Evolutionary conservation across 92 coral and sea anemone genomes (phyloP), one percentile per base, ranked within the genome.

Genomic region (Palythoa heliodiscus): DNA sequence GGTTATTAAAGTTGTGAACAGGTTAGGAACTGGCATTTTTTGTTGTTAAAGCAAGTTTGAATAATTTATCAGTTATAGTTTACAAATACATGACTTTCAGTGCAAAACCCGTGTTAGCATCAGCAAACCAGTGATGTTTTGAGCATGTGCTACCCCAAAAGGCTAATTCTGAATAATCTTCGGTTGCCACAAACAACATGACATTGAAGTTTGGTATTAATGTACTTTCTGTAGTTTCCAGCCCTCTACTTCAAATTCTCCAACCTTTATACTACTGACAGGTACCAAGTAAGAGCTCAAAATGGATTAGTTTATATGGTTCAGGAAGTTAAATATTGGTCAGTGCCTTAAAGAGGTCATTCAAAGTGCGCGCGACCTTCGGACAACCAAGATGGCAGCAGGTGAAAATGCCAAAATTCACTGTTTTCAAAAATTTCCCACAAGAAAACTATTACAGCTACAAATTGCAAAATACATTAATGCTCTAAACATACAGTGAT

Each of bases 61-160:
- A 70, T n/a, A 70, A 70, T 70, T 70, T 70, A 2, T 70, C 71
- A 70, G 50, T 70, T 70, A 10, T 70, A 70, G n/a, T 69, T 69
- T 69, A 69, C 73, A 69, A 69, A 69, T 6, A 25, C 73, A 69
- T 69, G 48, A 35, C 47, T 69, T 69, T 12, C 19, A 15, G 73
- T 24, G 17, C 16, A 29, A 69, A 69, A 69, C 9, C 73, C 73
- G 24, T 69, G 24, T 69, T 69, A 8, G 1, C n/a, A 4, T 48
- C 48, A 29, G 1, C 11, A 66, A 66, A 22, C 55, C 55, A 52
- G 1, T 66, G 12, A 66, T 66, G 35, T 7, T 66, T 66, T 66
- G 22, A 11, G 71, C 71, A 66, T 3, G 29, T 22, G 11, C 22
- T 67, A 23, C 71, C 37, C 22, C 71, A 67, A 5, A 3, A 67